phyloP scores from a whole-genome alignment of 2,888 invertebrate species.

The Diarsia rubi region DNA sequence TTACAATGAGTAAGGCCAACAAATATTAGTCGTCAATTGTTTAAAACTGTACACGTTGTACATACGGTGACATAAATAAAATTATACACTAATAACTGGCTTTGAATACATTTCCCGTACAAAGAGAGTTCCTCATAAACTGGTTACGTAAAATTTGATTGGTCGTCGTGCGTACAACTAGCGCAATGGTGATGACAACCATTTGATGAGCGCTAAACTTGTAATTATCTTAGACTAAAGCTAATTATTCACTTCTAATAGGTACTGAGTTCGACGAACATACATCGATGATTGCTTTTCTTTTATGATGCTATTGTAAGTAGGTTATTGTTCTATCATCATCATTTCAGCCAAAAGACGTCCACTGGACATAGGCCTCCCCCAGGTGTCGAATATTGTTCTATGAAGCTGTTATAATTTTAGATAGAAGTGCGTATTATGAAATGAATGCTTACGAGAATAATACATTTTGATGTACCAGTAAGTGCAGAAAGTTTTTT shows the following conservation, averaged over 20 bases:
- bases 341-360: too few species aligned
- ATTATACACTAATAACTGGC: too few species aligned
- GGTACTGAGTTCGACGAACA: constrained; percentile 22
- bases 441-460: background rate
- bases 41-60: constrained; percentile 15
- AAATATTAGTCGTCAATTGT: constrained; percentile 3
- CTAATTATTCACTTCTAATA: constrained; percentile 48
- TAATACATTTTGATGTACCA: too few species aligned
- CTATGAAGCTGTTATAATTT: background rate
- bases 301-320: background rate
- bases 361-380: too few species aligned
- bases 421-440: background rate
- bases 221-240: constrained; percentile 50
- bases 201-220: constrained; percentile 24
- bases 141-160: too few species aligned
- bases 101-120: too few species aligned
- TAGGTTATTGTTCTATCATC: too few species aligned
- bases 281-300: constrained; percentile 25
- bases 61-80: too few species aligned
- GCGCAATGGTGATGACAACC: constrained; percentile 37
- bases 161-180: constrained; percentile 1
- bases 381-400: too few species aligned
- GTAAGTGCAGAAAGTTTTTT: too few species aligned
- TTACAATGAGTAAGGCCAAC: too few species aligned
- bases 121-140: too few species aligned